These are phyloP conservation scores for Erinaceus europaeus DNA, from an alignment of 2,113 vertebrate genomes.

Conservation along the genomic window DNA sequence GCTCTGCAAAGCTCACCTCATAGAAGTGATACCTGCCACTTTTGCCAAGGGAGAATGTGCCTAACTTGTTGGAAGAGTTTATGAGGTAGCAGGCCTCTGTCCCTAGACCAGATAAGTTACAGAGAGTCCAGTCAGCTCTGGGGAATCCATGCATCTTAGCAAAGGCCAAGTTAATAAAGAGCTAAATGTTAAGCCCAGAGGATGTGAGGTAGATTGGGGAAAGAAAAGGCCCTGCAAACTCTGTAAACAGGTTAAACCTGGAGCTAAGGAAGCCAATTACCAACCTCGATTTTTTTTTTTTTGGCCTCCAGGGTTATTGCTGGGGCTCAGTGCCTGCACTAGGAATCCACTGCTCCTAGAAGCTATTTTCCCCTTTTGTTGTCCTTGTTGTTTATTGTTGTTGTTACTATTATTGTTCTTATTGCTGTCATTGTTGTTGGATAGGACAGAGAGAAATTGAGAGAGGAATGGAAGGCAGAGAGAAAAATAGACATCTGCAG, in stretches of 20 bases:
- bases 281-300: no score
- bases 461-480: no score
- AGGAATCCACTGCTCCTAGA: no score
- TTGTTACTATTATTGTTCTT: no score
- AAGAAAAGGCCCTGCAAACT: not conserved
- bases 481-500: no score
- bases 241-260: not conserved
- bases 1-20: not conserved
- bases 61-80: conserved; percentile 6
- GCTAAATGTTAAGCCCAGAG: conserved; percentile 16
- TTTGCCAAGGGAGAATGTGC: conserved; percentile 37
- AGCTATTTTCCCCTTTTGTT: no score
- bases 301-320: no score
- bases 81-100: not conserved
- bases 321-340: no score
- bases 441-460: no score
- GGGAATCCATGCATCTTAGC: not conserved
- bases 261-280: conserved; percentile 1
- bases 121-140: not conserved
- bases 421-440: no score
- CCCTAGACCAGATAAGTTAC: not conserved
- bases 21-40: not conserved
- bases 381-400: no score
- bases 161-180: not conserved
- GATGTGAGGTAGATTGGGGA: not conserved